Percentiles rank a stretch among this genome's conserved stretches.
These are phyloP conservation scores for Polyommatus iphigenia DNA, from an alignment of 2,888 invertebrate species.

Conservation along the genomic window DNA sequence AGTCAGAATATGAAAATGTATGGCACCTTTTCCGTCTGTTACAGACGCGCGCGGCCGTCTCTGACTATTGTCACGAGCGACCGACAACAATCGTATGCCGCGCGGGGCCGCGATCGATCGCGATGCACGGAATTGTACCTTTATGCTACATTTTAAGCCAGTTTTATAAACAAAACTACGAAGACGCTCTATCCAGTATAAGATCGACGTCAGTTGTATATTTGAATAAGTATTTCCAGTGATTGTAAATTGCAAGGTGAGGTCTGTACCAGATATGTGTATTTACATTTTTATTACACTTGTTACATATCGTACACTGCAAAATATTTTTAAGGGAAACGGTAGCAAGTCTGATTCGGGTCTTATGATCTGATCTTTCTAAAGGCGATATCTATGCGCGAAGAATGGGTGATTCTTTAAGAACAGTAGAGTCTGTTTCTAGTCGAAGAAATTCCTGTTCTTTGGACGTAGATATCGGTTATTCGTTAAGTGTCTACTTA, in stretches of 20 bases:
- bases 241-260: constrained; percentile 46
- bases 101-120: too few relatives aligned
- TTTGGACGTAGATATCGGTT: not conserved
- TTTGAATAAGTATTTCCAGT: constrained; percentile 46
- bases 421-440: constrained; percentile 12
- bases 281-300: constrained; percentile 68
- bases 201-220: not conserved
- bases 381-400: constrained; percentile 16
- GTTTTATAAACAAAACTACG: not conserved
- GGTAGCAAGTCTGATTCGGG: constrained; percentile 27
- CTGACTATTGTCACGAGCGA: too few relatives aligned
- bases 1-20: too few relatives aligned
- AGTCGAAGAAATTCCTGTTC: constrained; percentile 12
- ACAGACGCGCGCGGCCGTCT: too few relatives aligned
- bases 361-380: not conserved
- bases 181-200: constrained; percentile 16
- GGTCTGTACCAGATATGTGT: constrained; percentile 67
- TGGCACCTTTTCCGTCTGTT: too few relatives aligned
- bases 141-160: too few relatives aligned
- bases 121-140: too few relatives aligned
- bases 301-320: constrained; percentile 76
- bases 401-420: not conserved
- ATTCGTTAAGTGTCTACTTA: constrained; percentile 28
- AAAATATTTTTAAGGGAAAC: constrained; percentile 48
- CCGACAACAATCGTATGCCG: too few relatives aligned